Evolutionary conservation across 2,797 vertebrate genomes (phyloP).

Genomic region (Poeciliopsis gracilis): DNA sequence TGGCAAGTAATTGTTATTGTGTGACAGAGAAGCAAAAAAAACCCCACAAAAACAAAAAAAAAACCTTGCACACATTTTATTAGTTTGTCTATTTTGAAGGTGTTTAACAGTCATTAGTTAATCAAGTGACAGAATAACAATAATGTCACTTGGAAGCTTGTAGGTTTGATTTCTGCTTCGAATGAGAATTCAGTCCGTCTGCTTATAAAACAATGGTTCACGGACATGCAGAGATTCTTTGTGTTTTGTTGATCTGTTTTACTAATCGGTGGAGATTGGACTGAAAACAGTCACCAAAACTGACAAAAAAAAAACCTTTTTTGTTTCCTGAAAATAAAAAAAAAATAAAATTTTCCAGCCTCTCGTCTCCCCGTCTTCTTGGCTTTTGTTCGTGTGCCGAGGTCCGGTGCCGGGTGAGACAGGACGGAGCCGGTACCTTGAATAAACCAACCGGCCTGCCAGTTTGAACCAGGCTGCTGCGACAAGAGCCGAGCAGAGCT

Average conservation of each 20-base stretch:
- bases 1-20: too few species aligned
- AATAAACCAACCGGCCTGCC: background rate
- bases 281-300: background rate
- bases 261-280: background rate
- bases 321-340: too few species aligned
- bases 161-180: background rate
- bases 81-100: too few species aligned
- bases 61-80: too few species aligned
- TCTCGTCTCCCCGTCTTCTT: background rate
- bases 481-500: background rate
- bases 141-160: background rate
- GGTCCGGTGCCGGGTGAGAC: background rate
- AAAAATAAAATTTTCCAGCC: background rate
- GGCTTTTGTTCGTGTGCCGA: background rate
- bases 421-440: background rate
- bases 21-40: too few species aligned
- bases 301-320: background rate
- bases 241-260: too few species aligned
- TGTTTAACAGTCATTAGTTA: background rate
- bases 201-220: background rate
- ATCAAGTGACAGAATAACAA: background rate
- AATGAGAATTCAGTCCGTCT: background rate
- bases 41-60: too few species aligned
- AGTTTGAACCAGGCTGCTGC: background rate
- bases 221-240: background rate